Percentiles rank a stretch among this genome's conserved stretches.
Evolutionary conservation across 2,797 vertebrate genomes (phyloP).

Genomic region (Cuniculus paca): DNA sequence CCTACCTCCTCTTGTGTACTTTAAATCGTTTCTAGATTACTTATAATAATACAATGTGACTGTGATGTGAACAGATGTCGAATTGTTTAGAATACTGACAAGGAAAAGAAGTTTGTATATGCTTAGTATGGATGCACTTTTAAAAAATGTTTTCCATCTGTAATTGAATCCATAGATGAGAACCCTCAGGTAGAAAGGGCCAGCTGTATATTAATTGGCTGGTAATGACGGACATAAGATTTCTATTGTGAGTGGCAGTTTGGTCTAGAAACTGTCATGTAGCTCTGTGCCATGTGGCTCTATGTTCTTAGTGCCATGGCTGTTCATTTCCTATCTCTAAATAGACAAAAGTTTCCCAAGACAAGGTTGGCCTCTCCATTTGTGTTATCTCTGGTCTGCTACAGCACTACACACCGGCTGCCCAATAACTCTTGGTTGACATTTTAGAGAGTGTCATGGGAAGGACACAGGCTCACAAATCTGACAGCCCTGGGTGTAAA

Average conservation of each 20-base stretch:
- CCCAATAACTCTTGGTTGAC: not conserved
- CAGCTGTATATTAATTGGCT: not conserved
- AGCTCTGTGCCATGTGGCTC: not conserved
- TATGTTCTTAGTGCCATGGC: not conserved
- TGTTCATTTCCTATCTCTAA: not conserved
- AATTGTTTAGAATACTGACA: not conserved
- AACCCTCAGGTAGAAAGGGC: not conserved
- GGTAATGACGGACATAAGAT: not conserved
- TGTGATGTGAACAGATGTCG: not conserved
- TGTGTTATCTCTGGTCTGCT: not conserved
- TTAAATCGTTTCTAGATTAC: not conserved
- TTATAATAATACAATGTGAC: not conserved
- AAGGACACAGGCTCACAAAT: not conserved
- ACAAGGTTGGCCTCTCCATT: not conserved
- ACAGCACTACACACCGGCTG: not conserved
- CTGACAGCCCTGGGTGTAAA: not conserved
- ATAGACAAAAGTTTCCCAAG: not conserved
- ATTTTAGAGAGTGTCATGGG: not conserved
- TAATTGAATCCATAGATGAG: not conserved
- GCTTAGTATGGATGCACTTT: not conserved
- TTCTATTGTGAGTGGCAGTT: not conserved
- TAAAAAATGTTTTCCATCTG: not conserved
- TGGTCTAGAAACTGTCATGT: not conserved
- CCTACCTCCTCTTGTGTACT: not conserved
- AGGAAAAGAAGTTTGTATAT: not conserved